Percentiles rank a stretch among this genome's conserved stretches.
These are phyloP conservation scores for Melopsittacus undulatus DNA, from an alignment of 2,797 vertebrate species.

Conservation along the genomic window DNA sequence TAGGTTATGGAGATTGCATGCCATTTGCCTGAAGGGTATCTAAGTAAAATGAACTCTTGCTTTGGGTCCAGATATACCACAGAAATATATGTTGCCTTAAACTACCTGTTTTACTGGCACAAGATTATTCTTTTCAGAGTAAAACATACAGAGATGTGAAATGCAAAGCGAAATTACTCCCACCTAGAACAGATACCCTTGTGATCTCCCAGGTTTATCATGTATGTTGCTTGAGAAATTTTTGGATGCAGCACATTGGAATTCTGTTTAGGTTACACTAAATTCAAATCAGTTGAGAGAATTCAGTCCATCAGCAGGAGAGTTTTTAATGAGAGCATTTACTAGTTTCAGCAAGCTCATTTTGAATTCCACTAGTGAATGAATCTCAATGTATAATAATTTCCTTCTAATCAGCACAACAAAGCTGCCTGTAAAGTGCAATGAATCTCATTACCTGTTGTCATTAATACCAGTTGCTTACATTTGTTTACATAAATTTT, in stretches of 20 bases:
- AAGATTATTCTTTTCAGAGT: not conserved
- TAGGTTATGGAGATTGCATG: not conserved
- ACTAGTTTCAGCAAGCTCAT: conserved; percentile 8
- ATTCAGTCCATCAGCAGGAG: not conserved
- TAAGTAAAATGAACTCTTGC: not conserved
- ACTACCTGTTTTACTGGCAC: not conserved
- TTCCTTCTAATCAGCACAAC: conserved; percentile 6
- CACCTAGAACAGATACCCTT: fast-evolving
- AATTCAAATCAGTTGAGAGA: not conserved
- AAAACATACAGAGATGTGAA: not conserved
- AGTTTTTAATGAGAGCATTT: not conserved
- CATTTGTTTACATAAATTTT: not conserved
- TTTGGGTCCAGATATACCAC: not conserved
- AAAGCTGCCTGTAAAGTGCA: not conserved
- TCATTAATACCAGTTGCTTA: not conserved
- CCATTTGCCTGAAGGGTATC: not conserved
- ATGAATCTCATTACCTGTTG: conserved; percentile 35
- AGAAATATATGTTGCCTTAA: fast-evolving
- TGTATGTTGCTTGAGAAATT: not conserved
- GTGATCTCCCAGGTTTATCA: not conserved
- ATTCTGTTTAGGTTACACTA: not conserved
- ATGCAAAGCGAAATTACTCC: not conserved
- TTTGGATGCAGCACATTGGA: not conserved
- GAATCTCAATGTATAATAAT: not conserved
- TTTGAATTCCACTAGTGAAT: conserved; percentile 34